These are phyloP conservation scores for Pogonophryne albipinna DNA, from an alignment of 2,797 vertebrate species.

Conservation along the genomic window DNA sequence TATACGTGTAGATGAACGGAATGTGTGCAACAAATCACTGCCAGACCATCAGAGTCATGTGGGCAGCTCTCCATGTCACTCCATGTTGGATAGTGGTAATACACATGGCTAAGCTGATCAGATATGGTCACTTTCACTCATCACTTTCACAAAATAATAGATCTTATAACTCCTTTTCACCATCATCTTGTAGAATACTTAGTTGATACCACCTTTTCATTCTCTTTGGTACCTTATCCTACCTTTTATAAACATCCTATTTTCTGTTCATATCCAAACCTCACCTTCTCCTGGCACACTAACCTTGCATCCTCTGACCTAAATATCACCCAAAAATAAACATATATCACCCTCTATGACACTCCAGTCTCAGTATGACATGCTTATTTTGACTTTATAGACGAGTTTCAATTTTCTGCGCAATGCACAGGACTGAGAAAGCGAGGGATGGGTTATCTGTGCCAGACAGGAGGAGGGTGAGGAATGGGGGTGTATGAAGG, in stretches of 20 bases:
- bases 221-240: background rate
- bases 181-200: too few species aligned
- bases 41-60: constrained; percentile 30
- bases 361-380: constrained; percentile 50
- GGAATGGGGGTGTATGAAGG: constrained; percentile 26
- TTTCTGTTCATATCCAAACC: constrained; percentile 16
- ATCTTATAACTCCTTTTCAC: too few species aligned
- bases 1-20: constrained; percentile 9
- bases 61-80: background rate
- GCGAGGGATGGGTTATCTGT: constrained; percentile 78
- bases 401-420: constrained; percentile 36
- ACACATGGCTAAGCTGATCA: background rate
- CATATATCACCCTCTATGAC: constrained; percentile 27
- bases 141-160: too few species aligned
- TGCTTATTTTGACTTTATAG: constrained; percentile 68
- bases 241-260: background rate
- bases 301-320: constrained; percentile 41
- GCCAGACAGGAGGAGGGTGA: constrained; percentile 79
- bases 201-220: too few species aligned
- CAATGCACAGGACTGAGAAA: constrained; percentile 42
- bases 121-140: background rate
- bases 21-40: constrained; percentile 23
- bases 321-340: constrained; percentile 1
- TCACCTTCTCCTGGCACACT: constrained; percentile 33
- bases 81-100: background rate